Conservation (phyloP, 2,888 invertebrate genomes). For the Scaptodrosophila latifasciaeformis region DNA sequence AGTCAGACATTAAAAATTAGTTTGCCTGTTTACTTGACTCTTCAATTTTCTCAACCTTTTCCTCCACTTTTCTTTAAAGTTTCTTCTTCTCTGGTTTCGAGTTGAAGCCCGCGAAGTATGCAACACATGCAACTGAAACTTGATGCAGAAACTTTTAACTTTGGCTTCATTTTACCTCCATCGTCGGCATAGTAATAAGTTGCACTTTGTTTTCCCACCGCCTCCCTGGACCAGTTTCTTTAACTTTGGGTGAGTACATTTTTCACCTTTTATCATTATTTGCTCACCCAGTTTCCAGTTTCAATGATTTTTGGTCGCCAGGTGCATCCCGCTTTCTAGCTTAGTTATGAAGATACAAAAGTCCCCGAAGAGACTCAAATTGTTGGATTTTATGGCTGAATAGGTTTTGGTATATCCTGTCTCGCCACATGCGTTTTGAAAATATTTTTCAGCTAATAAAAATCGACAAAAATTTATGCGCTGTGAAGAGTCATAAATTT, state of each 20-base stretch:
- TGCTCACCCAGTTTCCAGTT: conserved; percentile 19
- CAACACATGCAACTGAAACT: conserved; percentile 56
- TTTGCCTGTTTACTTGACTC: conserved; percentile 32
- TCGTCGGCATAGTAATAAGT: conserved; percentile 31
- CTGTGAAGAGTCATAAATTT: conserved; percentile 43
- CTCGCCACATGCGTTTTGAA: conserved; percentile 13
- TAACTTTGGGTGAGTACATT: conserved; percentile 12
- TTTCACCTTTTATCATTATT: conserved; percentile 38
- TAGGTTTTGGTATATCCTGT: background rate
- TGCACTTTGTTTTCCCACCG: conserved; percentile 13
- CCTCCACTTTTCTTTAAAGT: background rate
- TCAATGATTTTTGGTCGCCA: background rate
- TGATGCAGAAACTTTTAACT: conserved; percentile 39
- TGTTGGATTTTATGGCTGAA: no score
- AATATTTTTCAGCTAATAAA: conserved; percentile 54
- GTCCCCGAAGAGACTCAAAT: conserved; percentile 34
- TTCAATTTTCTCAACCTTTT: conserved; percentile 31
- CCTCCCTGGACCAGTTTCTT: conserved; percentile 5
- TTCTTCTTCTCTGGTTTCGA: conserved; percentile 21
- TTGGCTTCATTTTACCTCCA: background rate
- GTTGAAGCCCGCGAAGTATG: conserved; percentile 32
- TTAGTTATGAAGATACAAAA: background rate
- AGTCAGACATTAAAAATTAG: conserved; percentile 48
- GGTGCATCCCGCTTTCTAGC: no score
- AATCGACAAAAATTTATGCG: conserved; percentile 46